These are phyloP conservation scores for Lithobates pipiens DNA, from an alignment of 2,797 vertebrate genomes.

Conservation along the genomic window DNA sequence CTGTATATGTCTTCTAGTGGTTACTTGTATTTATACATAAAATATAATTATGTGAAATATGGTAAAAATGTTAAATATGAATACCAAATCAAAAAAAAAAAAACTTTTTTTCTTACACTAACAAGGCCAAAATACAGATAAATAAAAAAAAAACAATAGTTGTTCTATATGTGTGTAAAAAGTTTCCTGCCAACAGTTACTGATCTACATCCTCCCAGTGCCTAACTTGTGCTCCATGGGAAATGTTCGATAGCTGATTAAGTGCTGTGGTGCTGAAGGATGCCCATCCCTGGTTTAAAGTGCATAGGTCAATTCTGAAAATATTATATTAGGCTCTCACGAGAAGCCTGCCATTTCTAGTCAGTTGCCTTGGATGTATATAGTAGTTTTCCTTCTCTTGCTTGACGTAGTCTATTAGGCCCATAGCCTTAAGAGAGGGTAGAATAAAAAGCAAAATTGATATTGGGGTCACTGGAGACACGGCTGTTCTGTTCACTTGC, in stretches of 20 bases:
- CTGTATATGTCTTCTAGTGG: no score
- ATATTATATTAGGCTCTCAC: conserved; percentile 52
- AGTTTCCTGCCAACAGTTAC: neutral
- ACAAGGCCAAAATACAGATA: no score
- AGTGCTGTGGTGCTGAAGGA: neutral
- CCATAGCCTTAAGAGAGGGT: conserved; percentile 63
- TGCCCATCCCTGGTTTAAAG: conserved; percentile 57
- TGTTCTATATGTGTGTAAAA: no score
- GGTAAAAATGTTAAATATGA: no score
- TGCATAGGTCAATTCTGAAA: conserved; percentile 45
- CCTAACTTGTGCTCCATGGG: conserved; percentile 2
- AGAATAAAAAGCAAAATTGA: conserved; percentile 67
- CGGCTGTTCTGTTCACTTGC: conserved; percentile 68
- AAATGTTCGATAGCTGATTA: neutral
- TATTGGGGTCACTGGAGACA: conserved; percentile 67
- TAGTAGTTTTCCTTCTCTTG: conserved; percentile 64
- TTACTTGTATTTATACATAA: no score
- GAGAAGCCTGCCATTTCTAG: conserved; percentile 62
- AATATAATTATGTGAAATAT: no score
- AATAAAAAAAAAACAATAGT: no score
- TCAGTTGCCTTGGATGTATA: conserved; percentile 55
- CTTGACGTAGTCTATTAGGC: conserved; percentile 64
- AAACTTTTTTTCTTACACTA: no score
- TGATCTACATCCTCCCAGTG: neutral
- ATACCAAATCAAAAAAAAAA: no score